phyloP scores from a whole-genome alignment of 2,113 vertebrate genomes.

The Colius striatus region DNA sequence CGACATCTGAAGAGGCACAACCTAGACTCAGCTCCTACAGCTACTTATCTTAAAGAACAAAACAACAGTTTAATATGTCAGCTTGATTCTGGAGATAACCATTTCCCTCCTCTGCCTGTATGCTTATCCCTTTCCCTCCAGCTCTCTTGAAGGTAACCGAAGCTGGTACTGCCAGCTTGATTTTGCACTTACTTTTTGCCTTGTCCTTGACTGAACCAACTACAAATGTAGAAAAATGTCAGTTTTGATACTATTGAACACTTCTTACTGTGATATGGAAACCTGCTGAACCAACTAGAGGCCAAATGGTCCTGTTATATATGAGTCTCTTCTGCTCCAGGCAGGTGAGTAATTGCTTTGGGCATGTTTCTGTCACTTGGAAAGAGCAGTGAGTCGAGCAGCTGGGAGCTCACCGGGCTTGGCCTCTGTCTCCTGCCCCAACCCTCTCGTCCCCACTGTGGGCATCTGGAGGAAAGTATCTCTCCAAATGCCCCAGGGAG shows the following conservation, averaged over 20 bases:
- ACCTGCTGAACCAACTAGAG: not conserved
- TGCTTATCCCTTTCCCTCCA: not conserved
- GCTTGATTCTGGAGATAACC: not conserved
- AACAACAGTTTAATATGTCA: not conserved
- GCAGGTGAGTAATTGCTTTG: slow-evolving; percentile 33
- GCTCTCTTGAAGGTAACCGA: not conserved
- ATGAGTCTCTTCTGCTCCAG: not conserved
- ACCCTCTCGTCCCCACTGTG: accelerated
- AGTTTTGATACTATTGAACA: not conserved
- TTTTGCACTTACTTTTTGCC: not conserved
- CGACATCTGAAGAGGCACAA: not conserved
- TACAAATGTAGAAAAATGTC: slow-evolving; percentile 43
- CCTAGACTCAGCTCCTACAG: not conserved
- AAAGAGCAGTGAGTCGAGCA: not conserved
- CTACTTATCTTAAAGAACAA: not conserved
- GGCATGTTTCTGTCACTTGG: slow-evolving; percentile 49
- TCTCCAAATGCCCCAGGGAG: not conserved
- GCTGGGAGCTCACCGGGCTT: not conserved
- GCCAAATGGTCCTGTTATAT: not conserved
- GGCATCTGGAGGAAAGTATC: not conserved
- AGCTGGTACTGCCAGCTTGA: not conserved
- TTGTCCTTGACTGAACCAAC: slow-evolving; percentile 15
- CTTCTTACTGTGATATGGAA: not conserved
- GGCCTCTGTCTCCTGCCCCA: accelerated
- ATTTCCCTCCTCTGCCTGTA: not conserved